Evolutionary conservation across 2,888 invertebrate species (phyloP), one percentile per base, ranked within the genome.

Genomic region (Cheilosia grossa): DNA sequence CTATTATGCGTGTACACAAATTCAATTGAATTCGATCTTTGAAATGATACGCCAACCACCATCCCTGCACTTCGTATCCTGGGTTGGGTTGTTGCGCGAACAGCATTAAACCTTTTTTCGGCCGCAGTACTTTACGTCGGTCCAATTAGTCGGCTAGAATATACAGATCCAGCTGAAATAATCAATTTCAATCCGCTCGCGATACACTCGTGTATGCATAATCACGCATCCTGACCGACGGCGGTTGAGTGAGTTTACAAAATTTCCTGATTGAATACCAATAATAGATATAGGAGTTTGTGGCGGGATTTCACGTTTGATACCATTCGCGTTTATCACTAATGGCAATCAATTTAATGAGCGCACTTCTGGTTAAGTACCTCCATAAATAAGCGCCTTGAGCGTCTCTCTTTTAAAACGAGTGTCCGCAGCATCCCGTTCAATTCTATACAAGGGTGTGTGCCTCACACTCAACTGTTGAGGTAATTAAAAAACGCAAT

Each of bases 401-500:
- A 63, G 80, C 17, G 56, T 49, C 21, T 13, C 21, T 13, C 21
- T 15, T 47, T 27, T 24, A 19, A 21, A 49, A 33, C 4, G 27
- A 17, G 42, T 6, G 27, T 42, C 21, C 42, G 19, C 2, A 17
- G 7, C 17, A 53, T 54, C 47, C 54, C 61, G 67, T 82, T 82
- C 78, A 78, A 78, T 73, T 73, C 67, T 33, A 56, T 24, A 30
- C 42, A 10, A 5, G 42, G 15, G 15, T 42, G 17, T 44, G 6
- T 5, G 56, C 42, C 42, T 7, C 49, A n/a, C 47, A 54, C 49
- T 30, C 53, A 61, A 75, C 75, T 77, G 72, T 72, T 72, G 81
- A 81, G 81, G 85, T 85, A 81, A 85, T 85, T 85, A 85, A 85
- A 85, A 85, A 85, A 77, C 75, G 69, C 85, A 85, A 85, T 85